Evolutionary conservation across 2,113 vertebrate genomes (phyloP).

Genomic region (Solenodon paradoxus): DNA sequence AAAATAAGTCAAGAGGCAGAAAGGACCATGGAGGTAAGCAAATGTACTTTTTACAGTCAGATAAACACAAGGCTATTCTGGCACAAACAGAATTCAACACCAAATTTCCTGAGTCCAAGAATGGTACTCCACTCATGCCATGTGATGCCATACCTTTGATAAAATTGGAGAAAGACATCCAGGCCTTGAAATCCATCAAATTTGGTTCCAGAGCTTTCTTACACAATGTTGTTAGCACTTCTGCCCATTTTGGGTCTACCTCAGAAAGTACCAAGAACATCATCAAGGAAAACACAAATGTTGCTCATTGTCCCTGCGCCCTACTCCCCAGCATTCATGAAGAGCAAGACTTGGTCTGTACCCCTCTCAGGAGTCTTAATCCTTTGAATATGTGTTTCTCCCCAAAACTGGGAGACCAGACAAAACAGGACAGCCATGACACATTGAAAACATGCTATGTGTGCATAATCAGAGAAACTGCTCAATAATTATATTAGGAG

Average conservation of each 20-base stretch:
- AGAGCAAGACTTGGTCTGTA: not conserved
- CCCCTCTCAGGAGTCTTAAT: not conserved
- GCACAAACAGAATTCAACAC: not conserved
- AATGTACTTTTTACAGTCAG: not conserved
- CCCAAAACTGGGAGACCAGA: not conserved
- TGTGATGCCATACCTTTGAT: not conserved
- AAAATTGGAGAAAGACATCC: not conserved
- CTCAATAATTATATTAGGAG: not conserved
- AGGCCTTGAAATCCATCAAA: no score
- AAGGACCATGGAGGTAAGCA: not conserved
- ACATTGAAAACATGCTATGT: rapidly evolving
- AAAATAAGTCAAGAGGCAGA: not conserved
- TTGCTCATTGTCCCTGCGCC: not conserved
- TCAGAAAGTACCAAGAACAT: not conserved
- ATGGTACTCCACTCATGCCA: not conserved
- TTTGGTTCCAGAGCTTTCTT: not conserved
- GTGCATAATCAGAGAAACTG: not conserved
- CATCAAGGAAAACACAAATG: not conserved
- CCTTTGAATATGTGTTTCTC: not conserved
- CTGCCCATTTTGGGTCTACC: not conserved
- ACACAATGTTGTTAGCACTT: not conserved
- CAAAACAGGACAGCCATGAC: not conserved
- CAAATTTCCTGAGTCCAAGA: not conserved
- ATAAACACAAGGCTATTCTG: not conserved
- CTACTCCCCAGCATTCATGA: not conserved